Evolutionary conservation across 2,888 invertebrate genomes (phyloP), one percentile per base, ranked within the genome.

Genomic region (Chironomus riparius): DNA sequence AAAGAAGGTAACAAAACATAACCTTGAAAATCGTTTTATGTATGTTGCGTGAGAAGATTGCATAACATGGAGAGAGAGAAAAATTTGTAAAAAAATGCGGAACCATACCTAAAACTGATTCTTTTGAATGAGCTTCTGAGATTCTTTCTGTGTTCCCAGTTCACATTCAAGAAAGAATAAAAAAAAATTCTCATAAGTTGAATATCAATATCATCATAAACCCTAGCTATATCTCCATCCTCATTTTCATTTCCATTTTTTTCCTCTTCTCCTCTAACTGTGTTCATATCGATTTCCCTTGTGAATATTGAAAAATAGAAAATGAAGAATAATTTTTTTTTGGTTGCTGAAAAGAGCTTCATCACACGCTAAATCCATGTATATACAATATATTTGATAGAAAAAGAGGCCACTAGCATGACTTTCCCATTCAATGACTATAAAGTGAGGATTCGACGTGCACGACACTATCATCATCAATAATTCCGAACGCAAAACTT

Each of bases 1-100:
- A 12, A 48, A 12, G 47, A 48, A 15, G 47, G 48, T 47, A 70
- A n/a, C n/a, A n/a, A 28, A 24, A 28, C 50, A 38, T 38, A 71
- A 71, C 56, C 71, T 71, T 71, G 71, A 70, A 22, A 48, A n/a
- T 70, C 56, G 22, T 50, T 71, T 71, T 71, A 71, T 71, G 15
- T 48, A 28, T 56, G 50, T 71, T 50, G 71, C 71, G 71, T 71
- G 71, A 71, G 71, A 28, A 71, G 24, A 18, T 50, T 71, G 56
- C 56, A 50, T 71, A 71, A 71, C 47, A 22, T n/a, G 22, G 48
- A 70, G 18, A 47, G 18, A 47, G 62, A 15, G 13, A 21, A 65
- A 24, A 38, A 38, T 10, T 38, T 1, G 38, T 38, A 10, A 38
- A n/a, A n/a, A 38, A 24, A 24, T 21, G 65, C 21, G 65, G 6